Percentiles rank a stretch among this genome's conserved stretches.
Evolutionary conservation across 2,888 invertebrate genomes (phyloP).

Genomic region (Plebejus argus): DNA sequence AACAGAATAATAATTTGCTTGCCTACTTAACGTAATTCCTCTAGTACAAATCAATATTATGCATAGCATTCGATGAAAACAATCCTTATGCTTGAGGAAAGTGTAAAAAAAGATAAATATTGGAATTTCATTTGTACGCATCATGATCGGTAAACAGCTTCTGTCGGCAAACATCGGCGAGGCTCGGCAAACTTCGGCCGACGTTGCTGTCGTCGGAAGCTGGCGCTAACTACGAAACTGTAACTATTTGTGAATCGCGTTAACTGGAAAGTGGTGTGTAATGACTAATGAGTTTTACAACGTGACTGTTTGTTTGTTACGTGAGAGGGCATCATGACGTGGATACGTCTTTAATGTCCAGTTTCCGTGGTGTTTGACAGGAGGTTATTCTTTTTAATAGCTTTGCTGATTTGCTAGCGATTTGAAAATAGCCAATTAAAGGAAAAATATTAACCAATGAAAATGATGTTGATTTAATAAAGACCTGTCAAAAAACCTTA

Average conservation of each 20-base stretch:
- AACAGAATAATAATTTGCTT: too few species aligned
- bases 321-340: background rate
- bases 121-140: slow-evolving; percentile 31
- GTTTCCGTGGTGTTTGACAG: background rate
- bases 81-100: slow-evolving; percentile 11
- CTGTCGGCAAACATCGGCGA: slow-evolving; percentile 28
- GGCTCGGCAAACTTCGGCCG: slow-evolving; percentile 23
- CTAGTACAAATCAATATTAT: too few species aligned
- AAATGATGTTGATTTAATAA: too few species aligned
- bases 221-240: slow-evolving; percentile 19
- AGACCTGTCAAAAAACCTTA: too few species aligned
- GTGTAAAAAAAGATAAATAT: slow-evolving; percentile 28
- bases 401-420: too few species aligned
- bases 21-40: too few species aligned
- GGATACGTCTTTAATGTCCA: background rate
- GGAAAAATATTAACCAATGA: too few species aligned
- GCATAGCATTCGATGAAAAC: background rate
- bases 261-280: slow-evolving; percentile 14
- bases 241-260: slow-evolving; percentile 25
- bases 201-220: slow-evolving; percentile 18
- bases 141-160: slow-evolving; percentile 33
- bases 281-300: slow-evolving; percentile 30
- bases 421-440: too few species aligned
- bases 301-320: slow-evolving; percentile 10
- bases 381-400: background rate